Evolutionary conservation across 2,113 vertebrate species (phyloP).

Genomic region (Microcebus jonahi): DNA sequence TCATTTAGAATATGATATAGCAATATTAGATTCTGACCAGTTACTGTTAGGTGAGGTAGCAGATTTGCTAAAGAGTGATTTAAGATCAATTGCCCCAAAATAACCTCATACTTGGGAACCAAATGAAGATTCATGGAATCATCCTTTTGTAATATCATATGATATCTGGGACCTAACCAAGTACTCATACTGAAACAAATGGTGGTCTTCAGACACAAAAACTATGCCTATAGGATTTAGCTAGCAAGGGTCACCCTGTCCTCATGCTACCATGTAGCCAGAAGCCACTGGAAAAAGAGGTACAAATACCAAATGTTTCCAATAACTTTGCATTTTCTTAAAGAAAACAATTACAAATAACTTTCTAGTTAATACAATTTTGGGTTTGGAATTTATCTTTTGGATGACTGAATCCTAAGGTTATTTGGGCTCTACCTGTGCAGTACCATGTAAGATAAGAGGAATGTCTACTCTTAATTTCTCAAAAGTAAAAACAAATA

Average conservation of each 20-base stretch:
- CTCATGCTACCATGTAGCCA: not conserved
- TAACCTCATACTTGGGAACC: not conserved
- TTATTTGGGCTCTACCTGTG: not conserved
- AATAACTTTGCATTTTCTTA: not conserved
- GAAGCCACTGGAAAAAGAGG: conserved; percentile 7
- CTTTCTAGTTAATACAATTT: conserved; percentile 33
- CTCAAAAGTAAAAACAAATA: conserved; percentile 4
- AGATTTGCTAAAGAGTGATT: conserved; percentile 29
- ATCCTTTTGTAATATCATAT: conserved; percentile 3
- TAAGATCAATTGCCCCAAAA: not conserved
- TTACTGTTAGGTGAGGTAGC: not conserved
- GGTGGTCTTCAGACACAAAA: conserved; percentile 2
- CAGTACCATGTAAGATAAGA: not conserved
- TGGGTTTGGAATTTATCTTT: conserved; percentile 1
- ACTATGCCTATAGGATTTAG: conserved; percentile 3
- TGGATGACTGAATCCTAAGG: not conserved
- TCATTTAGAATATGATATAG: not conserved
- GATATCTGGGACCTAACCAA: not conserved
- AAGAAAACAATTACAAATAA: conserved; percentile 41
- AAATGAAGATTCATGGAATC: not conserved
- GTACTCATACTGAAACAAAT: not conserved
- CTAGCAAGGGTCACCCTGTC: not conserved
- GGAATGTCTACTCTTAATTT: conserved; percentile 32
- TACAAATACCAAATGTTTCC: not conserved
- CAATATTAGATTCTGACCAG: not conserved